Percentiles rank a stretch among this genome's conserved stretches.
phyloP scores from a whole-genome alignment of 2,797 vertebrate species.

The Platalea minor region DNA sequence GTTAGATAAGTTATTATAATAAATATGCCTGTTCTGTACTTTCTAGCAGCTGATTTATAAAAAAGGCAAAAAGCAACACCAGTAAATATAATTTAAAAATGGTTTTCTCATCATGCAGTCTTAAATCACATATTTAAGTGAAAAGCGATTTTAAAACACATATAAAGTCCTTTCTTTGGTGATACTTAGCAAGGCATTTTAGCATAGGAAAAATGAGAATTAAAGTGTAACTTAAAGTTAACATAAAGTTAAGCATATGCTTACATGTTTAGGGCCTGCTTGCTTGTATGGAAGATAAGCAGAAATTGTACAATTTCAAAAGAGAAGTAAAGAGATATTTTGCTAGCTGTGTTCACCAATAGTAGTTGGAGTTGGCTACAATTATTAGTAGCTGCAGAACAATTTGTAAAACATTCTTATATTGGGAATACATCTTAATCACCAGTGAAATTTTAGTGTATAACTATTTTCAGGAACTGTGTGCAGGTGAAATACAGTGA shows the following conservation, averaged over 20 bases:
- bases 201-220: not conserved
- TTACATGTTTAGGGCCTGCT: not conserved
- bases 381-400: not conserved
- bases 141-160: rapidly evolving
- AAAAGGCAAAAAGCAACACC: not conserved
- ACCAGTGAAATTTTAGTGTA: not conserved
- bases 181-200: not conserved
- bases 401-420: not conserved
- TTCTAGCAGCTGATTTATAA: not conserved
- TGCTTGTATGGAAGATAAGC: not conserved
- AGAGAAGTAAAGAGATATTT: not conserved
- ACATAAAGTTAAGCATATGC: not conserved
- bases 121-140: not conserved
- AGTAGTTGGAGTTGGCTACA: not conserved
- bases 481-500: not conserved
- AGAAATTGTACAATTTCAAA: not conserved
- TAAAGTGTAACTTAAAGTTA: not conserved
- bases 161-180: not conserved
- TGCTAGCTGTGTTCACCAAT: not conserved
- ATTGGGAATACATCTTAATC: not conserved
- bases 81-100: not conserved
- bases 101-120: not conserved
- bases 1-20: not conserved
- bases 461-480: not conserved
- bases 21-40: not conserved